Evolutionary conservation across 2,888 invertebrate genomes (phyloP).

Genomic region (Morpho helenor): DNA sequence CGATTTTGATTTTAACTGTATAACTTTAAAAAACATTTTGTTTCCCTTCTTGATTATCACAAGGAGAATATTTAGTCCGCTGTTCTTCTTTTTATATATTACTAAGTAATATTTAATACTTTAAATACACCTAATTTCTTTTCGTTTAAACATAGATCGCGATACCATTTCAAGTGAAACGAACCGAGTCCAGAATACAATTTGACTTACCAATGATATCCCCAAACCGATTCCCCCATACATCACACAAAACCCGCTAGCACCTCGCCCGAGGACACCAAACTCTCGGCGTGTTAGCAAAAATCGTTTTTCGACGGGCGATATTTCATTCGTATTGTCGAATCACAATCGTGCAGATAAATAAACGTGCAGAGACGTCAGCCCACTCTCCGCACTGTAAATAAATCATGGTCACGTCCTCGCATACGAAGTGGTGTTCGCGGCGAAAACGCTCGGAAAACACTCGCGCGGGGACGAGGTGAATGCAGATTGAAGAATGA

Average conservation of each 20-base stretch:
- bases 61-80: too few relatives aligned
- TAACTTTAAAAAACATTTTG: too few relatives aligned
- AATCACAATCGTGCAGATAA: slow-evolving; percentile 27
- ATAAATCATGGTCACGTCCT: slow-evolving; percentile 39
- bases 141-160: too few relatives aligned
- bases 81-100: too few relatives aligned
- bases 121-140: too few relatives aligned
- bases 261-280: background rate
- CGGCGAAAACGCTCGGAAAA: slow-evolving; percentile 63
- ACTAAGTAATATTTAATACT: too few relatives aligned
- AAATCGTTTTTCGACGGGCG: slow-evolving; percentile 17
- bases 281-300: background rate
- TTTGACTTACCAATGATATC: too few relatives aligned
- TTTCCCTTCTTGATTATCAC: too few relatives aligned
- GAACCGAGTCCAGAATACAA: too few relatives aligned
- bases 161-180: too few relatives aligned
- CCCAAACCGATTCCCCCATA: background rate
- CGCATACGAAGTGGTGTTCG: slow-evolving; percentile 48
- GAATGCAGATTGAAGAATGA: slow-evolving; percentile 51
- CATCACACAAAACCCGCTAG: background rate
- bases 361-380: slow-evolving; percentile 28
- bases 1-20: too few relatives aligned
- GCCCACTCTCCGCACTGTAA: slow-evolving; percentile 24
- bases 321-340: slow-evolving; percentile 25
- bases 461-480: slow-evolving; percentile 49